Evolutionary conservation across 64 coral and sea anemone species (phyloP).

Genomic region (Montipora sp.): DNA sequence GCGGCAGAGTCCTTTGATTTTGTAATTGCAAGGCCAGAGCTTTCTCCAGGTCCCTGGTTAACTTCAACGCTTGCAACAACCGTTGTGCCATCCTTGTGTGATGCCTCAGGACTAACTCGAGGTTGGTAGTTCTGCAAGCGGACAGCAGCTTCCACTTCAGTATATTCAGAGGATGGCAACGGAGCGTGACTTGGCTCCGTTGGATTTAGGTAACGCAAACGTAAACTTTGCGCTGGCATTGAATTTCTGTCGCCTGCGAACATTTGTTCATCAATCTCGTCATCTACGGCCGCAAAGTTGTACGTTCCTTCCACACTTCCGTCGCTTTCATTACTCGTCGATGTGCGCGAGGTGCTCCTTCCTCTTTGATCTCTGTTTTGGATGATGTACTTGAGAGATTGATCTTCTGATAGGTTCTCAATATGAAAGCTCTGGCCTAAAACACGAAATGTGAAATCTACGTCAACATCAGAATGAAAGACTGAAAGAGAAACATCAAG

Average conservation of each 20-base stretch:
- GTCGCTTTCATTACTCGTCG: slow-evolving; percentile 30
- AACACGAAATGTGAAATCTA: background rate
- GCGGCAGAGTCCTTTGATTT: background rate
- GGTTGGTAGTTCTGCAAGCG: slow-evolving; percentile 26
- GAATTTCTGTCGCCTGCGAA: slow-evolving; percentile 28
- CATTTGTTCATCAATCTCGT: slow-evolving; percentile 37
- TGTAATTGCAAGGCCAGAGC: background rate
- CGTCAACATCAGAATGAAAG: background rate
- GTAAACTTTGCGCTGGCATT: background rate
- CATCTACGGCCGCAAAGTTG: slow-evolving; percentile 47
- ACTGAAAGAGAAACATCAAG: background rate
- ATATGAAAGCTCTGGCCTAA: slow-evolving; percentile 33
- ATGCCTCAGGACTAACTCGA: background rate
- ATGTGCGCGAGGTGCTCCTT: background rate
- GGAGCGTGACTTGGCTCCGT: background rate
- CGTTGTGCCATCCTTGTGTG: background rate
- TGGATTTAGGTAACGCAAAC: background rate
- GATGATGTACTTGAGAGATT: background rate
- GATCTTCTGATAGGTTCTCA: background rate
- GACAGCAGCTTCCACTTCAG: background rate
- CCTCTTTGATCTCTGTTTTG: background rate
- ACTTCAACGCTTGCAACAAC: background rate
- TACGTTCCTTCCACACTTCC: slow-evolving; percentile 50
- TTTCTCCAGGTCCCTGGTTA: background rate
- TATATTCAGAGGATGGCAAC: background rate